Evolutionary conservation across 1,140 invertebrate genomes (phyloP), one percentile per base, ranked within the genome.

Genomic region (Metopolophium dirhodum): DNA sequence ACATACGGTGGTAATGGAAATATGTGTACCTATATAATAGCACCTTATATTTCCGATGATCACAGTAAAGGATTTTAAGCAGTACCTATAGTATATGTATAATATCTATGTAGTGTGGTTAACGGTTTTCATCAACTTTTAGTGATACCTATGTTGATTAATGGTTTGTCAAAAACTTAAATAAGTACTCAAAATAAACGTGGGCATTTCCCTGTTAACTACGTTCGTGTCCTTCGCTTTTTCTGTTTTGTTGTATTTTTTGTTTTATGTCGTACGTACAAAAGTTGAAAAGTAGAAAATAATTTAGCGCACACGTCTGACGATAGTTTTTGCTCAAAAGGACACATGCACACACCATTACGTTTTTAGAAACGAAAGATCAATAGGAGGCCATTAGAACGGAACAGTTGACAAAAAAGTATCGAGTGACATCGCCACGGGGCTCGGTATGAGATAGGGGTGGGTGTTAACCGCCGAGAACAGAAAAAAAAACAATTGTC

Each of bases 351-450:
- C 54, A 90, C 89, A 3, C 89, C 57, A 90, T 90, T 90, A 35
- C 54, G 89, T 90, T 90, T 90, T 90, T 68, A 90, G 37, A 61
- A 90, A 49, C 83, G 89, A 90, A 90, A 90, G 54, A 90, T 90
- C 89, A 90, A 90, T 90, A 68, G 37, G 54, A 90, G 88, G 26
- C 54, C 54, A 90, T 90, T 90, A 90, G 14, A 90, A 90, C 7
- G 37, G 54, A 68, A 41, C 37, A n/a, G 37, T 68, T 45, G 54
- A 90, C 54, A 90, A 90, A 90, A 89, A 90, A 90, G 57, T 90
- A 90, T 90, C 57, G 22, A 18, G 88, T 68, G 57, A 90, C 89
- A 68, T n/a, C 47, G 35, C 54, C 88, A 30, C 23, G 51, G 23
- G 37, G 4, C 7, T 41, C 18, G 47, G 7, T 51, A 26, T n/a